These are phyloP conservation scores for Lasaia peninsularis DNA, from an alignment of 1,140 invertebrate genomes.

Conservation along the genomic window DNA sequence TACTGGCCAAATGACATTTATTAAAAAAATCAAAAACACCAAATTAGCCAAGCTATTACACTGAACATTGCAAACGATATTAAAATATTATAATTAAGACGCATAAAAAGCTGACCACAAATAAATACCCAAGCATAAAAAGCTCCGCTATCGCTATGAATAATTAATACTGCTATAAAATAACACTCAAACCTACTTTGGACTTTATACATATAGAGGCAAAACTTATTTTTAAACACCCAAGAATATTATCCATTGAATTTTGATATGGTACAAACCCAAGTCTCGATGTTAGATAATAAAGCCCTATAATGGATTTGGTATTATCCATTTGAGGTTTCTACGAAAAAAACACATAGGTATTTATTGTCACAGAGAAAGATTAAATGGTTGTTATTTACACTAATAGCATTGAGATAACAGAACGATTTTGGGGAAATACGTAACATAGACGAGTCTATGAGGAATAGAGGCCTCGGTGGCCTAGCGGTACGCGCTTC, in stretches of 20 bases:
- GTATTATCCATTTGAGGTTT: constrained; percentile 43
- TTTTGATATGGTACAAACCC: constrained; percentile 51
- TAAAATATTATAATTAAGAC: constrained; percentile 20
- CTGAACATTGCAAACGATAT: constrained; percentile 16
- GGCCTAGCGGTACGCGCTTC: no score
- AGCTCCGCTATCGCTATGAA: constrained; percentile 58
- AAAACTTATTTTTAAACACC: constrained; percentile 42
- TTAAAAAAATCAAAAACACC: constrained; percentile 4
- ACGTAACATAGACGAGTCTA: no score
- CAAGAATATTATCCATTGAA: constrained; percentile 31
- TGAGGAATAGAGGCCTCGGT: no score
- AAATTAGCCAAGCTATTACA: constrained; percentile 15
- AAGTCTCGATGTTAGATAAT: constrained; percentile 64
- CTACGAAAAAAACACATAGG: constrained; percentile 31
- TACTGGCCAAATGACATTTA: neutral
- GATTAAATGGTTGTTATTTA: neutral
- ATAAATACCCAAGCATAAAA: constrained; percentile 53
- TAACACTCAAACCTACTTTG: constrained; percentile 32
- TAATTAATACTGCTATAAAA: constrained; percentile 43
- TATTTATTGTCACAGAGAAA: constrained; percentile 16
- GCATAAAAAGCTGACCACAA: constrained; percentile 51
- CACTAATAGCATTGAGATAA: neutral
- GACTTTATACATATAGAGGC: constrained; percentile 38
- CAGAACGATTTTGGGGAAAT: no score
- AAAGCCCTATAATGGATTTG: constrained; percentile 68